Evolutionary conservation across 2,888 invertebrate species (phyloP).

Genomic region (Dastarcus helophoroides): DNA sequence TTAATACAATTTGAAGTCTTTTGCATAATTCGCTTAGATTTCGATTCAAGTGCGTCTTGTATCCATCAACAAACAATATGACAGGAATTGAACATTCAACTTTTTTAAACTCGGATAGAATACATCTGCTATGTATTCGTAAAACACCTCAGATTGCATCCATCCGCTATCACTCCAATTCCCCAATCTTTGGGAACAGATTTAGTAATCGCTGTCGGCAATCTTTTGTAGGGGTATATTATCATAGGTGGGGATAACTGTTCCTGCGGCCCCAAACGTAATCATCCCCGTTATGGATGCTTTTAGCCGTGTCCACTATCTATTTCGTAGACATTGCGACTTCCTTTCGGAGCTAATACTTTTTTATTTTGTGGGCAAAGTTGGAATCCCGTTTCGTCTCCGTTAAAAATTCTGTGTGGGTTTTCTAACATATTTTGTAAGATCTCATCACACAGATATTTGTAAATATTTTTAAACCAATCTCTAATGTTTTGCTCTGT

Average conservation of each 20-base stretch:
- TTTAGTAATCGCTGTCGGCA: slow-evolving; percentile 2
- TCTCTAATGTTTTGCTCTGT: no score
- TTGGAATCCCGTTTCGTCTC: no score
- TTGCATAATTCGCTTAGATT: slow-evolving; percentile 18
- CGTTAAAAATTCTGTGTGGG: no score
- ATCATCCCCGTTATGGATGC: slow-evolving; percentile 23
- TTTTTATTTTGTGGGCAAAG: no score
- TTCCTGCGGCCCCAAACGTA: slow-evolving; percentile 13
- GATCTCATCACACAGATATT: no score
- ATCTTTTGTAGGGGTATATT: slow-evolving; percentile 2
- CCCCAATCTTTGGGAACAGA: slow-evolving; percentile 7
- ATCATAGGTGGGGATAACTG: slow-evolving; percentile 6
- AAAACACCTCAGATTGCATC: slow-evolving; percentile 18
- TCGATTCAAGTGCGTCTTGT: slow-evolving; percentile 14
- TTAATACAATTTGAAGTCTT: slow-evolving; percentile 17
- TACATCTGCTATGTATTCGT: slow-evolving; percentile 16
- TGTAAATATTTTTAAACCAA: no score
- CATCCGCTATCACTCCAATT: slow-evolving; percentile 14
- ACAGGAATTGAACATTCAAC: slow-evolving; percentile 8
- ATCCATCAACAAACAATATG: slow-evolving; percentile 16
- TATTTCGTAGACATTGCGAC: slow-evolving; percentile 22
- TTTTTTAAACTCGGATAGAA: slow-evolving; percentile 9
- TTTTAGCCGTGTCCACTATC: slow-evolving; percentile 20
- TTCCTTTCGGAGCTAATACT: no score
- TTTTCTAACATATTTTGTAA: no score